phyloP scores from a whole-genome alignment of 2,113 vertebrate species.

The Seriola rivoliana region DNA sequence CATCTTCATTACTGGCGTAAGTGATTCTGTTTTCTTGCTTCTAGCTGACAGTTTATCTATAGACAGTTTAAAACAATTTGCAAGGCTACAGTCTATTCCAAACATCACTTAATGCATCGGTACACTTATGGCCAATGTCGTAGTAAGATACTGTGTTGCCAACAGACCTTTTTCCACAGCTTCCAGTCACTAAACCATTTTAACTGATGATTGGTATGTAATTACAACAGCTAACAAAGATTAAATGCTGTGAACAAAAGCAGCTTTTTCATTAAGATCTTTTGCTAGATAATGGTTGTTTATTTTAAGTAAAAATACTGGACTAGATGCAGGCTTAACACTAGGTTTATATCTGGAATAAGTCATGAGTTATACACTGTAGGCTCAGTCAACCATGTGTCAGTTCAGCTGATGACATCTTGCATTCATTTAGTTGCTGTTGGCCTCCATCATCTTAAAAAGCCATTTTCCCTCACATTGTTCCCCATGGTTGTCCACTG shows the following conservation, averaged over 20 bases:
- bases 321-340: not conserved
- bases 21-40: slow-evolving; percentile 17
- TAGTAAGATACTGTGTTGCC: not conserved
- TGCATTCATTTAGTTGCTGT: slow-evolving; percentile 48
- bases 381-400: slow-evolving; percentile 6
- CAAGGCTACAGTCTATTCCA: not conserved
- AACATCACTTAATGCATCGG: slow-evolving; percentile 44
- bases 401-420: slow-evolving; percentile 10
- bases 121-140: slow-evolving; percentile 31
- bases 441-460: slow-evolving; percentile 34
- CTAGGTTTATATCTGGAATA: not conserved
- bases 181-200: not conserved
- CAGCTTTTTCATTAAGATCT: not conserved
- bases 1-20: slow-evolving; percentile 29
- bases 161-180: not conserved
- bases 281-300: not conserved
- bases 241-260: not conserved
- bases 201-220: not conserved
- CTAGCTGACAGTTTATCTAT: not conserved
- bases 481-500: slow-evolving; percentile 34
- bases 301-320: not conserved
- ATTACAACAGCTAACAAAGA: not conserved
- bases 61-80: slow-evolving; percentile 21
- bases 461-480: slow-evolving; percentile 34
- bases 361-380: not conserved